Percentiles rank a stretch among this genome's conserved stretches.
phyloP scores from a whole-genome alignment of 2,113 vertebrate genomes.

The Lota lota region DNA sequence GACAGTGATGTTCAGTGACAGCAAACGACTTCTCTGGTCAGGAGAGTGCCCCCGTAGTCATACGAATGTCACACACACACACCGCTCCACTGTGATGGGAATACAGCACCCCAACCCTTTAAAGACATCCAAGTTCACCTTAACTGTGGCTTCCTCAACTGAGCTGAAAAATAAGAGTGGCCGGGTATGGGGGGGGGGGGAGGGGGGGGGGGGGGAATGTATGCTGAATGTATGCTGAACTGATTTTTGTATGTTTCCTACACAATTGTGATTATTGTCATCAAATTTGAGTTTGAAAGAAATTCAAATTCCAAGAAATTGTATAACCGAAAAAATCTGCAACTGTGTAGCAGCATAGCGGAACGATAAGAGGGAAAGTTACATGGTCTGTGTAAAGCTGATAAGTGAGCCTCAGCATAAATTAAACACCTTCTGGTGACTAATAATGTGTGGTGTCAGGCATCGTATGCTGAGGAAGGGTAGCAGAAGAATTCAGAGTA shows the following conservation, averaged over 20 bases:
- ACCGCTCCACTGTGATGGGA: constrained; percentile 31
- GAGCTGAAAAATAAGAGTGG: neutral
- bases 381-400: constrained; percentile 65
- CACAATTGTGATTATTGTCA: constrained; percentile 59
- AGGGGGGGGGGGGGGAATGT: constrained; percentile 34
- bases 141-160: constrained; percentile 65
- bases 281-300: constrained; percentile 66
- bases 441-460: constrained; percentile 67
- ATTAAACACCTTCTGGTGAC: constrained; percentile 69
- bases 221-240: constrained; percentile 63
- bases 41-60: constrained; percentile 63
- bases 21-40: constrained; percentile 67
- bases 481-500: constrained; percentile 43
- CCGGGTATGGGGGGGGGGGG: constrained; percentile 6
- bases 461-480: constrained; percentile 47
- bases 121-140: constrained; percentile 55
- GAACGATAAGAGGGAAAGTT: constrained; percentile 67
- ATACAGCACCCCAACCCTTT: constrained; percentile 18
- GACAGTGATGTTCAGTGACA: constrained; percentile 78
- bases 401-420: constrained; percentile 71
- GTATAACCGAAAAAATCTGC: constrained; percentile 35
- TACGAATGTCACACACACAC: constrained; percentile 60
- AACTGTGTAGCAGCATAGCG: constrained; percentile 47
- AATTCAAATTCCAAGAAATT: no score
- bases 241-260: constrained; percentile 16